Conservation (phyloP, 2,888 invertebrate genomes). For the Thelaira solivaga region DNA sequence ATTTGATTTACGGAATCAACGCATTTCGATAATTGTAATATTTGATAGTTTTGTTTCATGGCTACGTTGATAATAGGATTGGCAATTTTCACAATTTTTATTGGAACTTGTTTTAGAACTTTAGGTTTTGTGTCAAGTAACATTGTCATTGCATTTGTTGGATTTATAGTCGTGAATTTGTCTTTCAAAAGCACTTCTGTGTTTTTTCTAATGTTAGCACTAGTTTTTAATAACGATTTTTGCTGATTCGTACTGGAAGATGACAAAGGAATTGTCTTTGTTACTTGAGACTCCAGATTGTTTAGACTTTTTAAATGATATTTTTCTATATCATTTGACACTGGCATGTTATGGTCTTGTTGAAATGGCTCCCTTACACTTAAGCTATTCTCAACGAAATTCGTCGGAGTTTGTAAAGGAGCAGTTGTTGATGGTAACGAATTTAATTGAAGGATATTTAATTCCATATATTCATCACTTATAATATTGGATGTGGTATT, state of each 20-base stretch:
- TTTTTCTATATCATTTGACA: conserved; percentile 53
- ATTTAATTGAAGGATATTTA: conserved; percentile 31
- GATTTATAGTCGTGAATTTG: not conserved
- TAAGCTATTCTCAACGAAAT: conserved; percentile 46
- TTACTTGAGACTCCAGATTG: conserved; percentile 33
- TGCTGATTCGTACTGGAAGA: not conserved
- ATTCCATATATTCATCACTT: conserved; percentile 46
- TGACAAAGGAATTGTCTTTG: not conserved
- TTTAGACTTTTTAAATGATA: conserved; percentile 55
- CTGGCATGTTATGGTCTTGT: conserved; percentile 39
- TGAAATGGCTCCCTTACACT: conserved; percentile 49
- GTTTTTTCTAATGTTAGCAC: not conserved
- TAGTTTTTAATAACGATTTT: conserved; percentile 33
- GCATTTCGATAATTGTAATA: conserved; percentile 35
- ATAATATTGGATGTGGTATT: conserved; percentile 23
- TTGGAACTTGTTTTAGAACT: conserved; percentile 48
- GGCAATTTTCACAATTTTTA: conserved; percentile 38
- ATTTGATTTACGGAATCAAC: not conserved
- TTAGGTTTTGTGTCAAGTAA: conserved; percentile 27
- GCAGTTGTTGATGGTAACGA: not conserved
- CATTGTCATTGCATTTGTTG: not conserved
- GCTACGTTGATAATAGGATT: conserved; percentile 33
- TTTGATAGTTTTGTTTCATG: conserved; percentile 2
- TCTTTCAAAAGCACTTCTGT: not conserved
- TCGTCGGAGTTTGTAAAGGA: not conserved